Conservation (phyloP, 2,797 vertebrate genomes). For the Clangula hyemalis region DNA sequence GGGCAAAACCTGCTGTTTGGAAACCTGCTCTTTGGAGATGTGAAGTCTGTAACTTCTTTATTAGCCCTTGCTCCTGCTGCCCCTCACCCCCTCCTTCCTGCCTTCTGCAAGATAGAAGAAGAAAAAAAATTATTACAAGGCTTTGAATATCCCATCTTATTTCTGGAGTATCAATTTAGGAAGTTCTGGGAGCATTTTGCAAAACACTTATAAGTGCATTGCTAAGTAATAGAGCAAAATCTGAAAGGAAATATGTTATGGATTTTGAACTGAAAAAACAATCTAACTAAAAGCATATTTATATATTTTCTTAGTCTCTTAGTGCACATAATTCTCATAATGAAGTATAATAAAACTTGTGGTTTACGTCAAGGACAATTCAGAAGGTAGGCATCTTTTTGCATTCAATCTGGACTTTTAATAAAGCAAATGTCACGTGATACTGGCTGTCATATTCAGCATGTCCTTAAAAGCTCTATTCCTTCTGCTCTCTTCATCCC, state of each 20-base stretch:
- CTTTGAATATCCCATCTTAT: neutral
- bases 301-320: neutral
- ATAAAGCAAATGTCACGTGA: neutral
- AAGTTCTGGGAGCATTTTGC: neutral
- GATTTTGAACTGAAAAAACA: neutral
- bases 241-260: neutral
- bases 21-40: neutral
- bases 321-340: neutral
- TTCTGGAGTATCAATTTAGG: neutral
- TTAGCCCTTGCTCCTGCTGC: neutral
- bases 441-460: neutral
- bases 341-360: neutral
- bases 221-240: neutral
- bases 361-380: accelerated
- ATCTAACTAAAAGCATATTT: neutral
- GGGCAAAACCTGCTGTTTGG: neutral
- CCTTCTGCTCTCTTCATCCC: neutral
- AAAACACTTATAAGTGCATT: neutral
- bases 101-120: neutral
- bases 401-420: neutral
- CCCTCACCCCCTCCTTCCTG: neutral
- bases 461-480: neutral
- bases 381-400: neutral
- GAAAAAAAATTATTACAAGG: neutral
- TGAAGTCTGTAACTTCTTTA: neutral